phyloP scores from a whole-genome alignment of 1,140 invertebrate genomes.

The Hycleus phaleratus region DNA sequence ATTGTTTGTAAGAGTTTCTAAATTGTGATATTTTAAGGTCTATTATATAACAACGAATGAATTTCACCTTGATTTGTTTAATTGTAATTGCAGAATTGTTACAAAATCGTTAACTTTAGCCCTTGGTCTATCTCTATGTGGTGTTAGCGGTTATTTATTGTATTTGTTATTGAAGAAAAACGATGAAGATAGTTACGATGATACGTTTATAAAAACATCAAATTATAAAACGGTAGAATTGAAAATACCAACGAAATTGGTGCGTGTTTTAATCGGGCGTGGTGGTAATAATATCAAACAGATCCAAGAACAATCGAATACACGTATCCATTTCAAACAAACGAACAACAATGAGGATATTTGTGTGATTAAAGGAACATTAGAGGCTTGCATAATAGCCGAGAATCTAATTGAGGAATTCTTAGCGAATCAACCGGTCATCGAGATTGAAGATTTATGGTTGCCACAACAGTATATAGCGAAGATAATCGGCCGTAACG shows the following conservation, averaged over 20 bases:
- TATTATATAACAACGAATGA: too few species aligned
- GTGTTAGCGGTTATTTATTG: constrained; percentile 40
- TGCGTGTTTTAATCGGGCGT: constrained; percentile 52
- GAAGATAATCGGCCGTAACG: constrained; percentile 62
- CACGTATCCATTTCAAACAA: constrained; percentile 56
- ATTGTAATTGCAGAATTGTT: constrained; percentile 17
- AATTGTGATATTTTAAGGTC: too few species aligned
- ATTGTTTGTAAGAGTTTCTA: too few species aligned
- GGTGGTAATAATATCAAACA: constrained; percentile 59
- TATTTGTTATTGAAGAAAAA: constrained; percentile 42
- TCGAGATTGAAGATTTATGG: constrained; percentile 54
- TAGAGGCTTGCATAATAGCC: constrained; percentile 56
- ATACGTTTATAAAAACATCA: constrained; percentile 27
- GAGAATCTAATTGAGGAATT: constrained; percentile 63
- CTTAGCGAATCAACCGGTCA: constrained; percentile 56
- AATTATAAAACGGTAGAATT: constrained; percentile 39
- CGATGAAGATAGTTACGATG: constrained; percentile 31
- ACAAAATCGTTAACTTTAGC: constrained; percentile 28
- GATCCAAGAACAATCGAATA: constrained; percentile 61
- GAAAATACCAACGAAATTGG: constrained; percentile 43
- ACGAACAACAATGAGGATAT: constrained; percentile 47
- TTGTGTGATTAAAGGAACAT: constrained; percentile 58
- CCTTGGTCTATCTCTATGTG: constrained; percentile 42
- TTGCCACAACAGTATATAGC: constrained; percentile 57
- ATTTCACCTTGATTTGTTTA: background rate